Evolutionary conservation across 2,797 vertebrate genomes (phyloP).

Genomic region (Novumbra hubbsi): DNA sequence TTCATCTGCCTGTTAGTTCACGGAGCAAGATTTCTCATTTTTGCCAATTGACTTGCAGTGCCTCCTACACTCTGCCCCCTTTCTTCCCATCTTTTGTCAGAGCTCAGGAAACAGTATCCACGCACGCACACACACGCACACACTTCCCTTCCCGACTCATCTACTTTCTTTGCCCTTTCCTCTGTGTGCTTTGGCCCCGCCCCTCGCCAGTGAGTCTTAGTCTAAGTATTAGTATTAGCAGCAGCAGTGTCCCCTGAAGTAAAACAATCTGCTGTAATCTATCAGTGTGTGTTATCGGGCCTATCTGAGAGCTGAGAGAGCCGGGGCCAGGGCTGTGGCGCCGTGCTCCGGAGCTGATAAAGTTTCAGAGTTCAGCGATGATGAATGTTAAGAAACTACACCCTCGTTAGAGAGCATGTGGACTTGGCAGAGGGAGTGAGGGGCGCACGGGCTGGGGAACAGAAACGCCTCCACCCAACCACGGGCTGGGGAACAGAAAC

Average conservation of each 20-base stretch:
- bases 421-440: slow-evolving; percentile 80
- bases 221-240: slow-evolving; percentile 76
- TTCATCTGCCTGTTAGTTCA: slow-evolving; percentile 8
- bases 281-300: slow-evolving; percentile 84
- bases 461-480: slow-evolving; percentile 43
- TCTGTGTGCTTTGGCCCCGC: slow-evolving; percentile 34
- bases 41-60: too few relatives aligned
- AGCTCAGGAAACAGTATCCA: not conserved
- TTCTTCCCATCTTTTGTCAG: not conserved
- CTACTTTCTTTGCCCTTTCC: slow-evolving; percentile 38
- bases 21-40: not conserved
- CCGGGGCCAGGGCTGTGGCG: slow-evolving; percentile 81
- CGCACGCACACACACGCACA: slow-evolving; percentile 8
- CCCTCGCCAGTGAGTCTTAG: slow-evolving; percentile 47
- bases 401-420: slow-evolving; percentile 84
- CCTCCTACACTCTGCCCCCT: not conserved
- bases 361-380: slow-evolving; percentile 94
- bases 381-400: slow-evolving; percentile 96
- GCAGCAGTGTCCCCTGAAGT: slow-evolving; percentile 80
- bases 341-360: slow-evolving; percentile 92
- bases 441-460: slow-evolving; percentile 64
- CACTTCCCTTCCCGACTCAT: slow-evolving; percentile 29
- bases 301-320: slow-evolving; percentile 92
- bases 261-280: slow-evolving; percentile 98
- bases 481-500: slow-evolving; percentile 27